A percentile compares a stretch with the other conserved stretches of the same genome.
phyloP scores from a whole-genome alignment of 2,888 invertebrate species.

The Hipparchia sbordonii region DNA sequence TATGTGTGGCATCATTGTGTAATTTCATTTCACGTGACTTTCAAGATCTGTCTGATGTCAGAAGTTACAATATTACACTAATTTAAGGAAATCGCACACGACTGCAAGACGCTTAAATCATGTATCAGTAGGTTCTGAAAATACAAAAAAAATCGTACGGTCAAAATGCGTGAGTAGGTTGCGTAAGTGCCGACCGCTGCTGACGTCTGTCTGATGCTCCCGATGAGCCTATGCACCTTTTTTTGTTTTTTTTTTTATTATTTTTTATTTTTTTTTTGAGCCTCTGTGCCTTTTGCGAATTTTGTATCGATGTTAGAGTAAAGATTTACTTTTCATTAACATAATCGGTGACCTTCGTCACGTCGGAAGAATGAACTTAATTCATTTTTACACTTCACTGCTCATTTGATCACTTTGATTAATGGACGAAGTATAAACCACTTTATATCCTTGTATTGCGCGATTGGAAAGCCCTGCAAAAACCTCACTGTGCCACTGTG shows the following conservation, averaged over 20 bases:
- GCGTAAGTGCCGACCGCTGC: no score
- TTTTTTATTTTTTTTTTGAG: no score
- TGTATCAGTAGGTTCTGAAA: no score
- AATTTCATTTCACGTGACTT: neutral
- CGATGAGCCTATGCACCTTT: no score
- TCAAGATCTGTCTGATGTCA: slow-evolving; percentile 24
- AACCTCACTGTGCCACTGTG: neutral
- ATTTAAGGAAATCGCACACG: no score
- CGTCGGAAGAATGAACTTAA: slow-evolving; percentile 42
- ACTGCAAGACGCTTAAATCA: no score
- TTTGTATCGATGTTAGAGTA: no score
- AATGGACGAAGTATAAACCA: slow-evolving; percentile 42
- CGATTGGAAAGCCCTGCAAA: slow-evolving; percentile 8
- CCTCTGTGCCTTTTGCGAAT: no score
- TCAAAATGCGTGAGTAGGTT: neutral
- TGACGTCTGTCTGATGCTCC: no score
- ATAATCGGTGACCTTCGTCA: slow-evolving; percentile 49
- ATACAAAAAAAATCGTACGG: neutral
- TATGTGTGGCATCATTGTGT: neutral
- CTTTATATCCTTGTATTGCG: slow-evolving; percentile 22
- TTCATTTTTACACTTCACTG: slow-evolving; percentile 44
- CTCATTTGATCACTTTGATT: slow-evolving; percentile 49
- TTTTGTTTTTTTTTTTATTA: no score
- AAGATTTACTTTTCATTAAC: slow-evolving; percentile 15
- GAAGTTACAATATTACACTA: neutral